These are phyloP conservation scores for Clunio marinus DNA, from an alignment of 2,888 invertebrate species.

Conservation along the genomic window DNA sequence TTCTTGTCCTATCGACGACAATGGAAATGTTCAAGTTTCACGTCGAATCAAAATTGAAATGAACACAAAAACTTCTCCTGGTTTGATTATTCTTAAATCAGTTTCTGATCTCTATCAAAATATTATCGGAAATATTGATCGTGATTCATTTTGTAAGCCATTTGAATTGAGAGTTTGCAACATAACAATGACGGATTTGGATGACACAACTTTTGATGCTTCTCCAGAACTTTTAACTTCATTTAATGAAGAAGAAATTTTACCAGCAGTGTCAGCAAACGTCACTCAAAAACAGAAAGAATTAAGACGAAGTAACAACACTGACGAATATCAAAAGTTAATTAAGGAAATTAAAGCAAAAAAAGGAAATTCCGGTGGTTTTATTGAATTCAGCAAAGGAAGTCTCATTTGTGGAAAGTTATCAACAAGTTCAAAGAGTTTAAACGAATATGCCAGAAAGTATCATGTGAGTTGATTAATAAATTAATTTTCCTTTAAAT, in stretches of 20 bases:
- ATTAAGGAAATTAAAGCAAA: background rate
- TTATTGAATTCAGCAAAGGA: background rate
- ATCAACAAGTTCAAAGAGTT: background rate
- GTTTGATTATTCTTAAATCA: constrained; percentile 3
- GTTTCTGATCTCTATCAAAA: constrained; percentile 11
- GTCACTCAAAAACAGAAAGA: background rate
- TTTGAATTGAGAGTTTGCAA: constrained; percentile 28
- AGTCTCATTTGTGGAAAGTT: constrained; percentile 5
- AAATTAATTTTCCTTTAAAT: background rate
- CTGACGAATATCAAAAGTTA: background rate
- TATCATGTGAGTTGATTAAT: constrained; percentile 3
- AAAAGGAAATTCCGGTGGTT: background rate
- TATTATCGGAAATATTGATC: background rate
- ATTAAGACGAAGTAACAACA: background rate
- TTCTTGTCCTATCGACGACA: constrained; percentile 57
- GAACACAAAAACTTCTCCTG: background rate
- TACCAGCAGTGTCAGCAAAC: constrained; percentile 12
- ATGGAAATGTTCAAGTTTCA: constrained; percentile 47
- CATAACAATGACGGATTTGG: constrained; percentile 2
- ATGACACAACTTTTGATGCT: background rate
- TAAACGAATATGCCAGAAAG: constrained; percentile 7
- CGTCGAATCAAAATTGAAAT: background rate
- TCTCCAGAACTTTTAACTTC: background rate
- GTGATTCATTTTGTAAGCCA: background rate
- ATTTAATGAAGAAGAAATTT: background rate